Conservation (phyloP, 2,797 vertebrate species). For the Catamblyrhynchus diadema region DNA sequence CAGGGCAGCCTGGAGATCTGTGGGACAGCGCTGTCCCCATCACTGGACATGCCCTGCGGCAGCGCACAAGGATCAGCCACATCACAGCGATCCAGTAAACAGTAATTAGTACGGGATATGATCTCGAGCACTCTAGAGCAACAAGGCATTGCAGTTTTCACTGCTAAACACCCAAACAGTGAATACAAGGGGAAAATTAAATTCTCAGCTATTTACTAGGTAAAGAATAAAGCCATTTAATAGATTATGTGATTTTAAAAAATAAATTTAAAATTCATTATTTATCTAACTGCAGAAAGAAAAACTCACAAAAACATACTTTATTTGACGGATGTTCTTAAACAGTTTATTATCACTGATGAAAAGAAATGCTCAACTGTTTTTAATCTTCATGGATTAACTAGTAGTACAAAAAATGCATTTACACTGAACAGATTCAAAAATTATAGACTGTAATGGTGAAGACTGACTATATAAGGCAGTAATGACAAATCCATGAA, state of each 20-base stretch:
- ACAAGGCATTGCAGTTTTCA: not conserved
- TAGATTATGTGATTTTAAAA: not conserved
- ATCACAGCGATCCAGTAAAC: not conserved
- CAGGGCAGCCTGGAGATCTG: not conserved
- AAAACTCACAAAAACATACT: not conserved
- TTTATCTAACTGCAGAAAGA: not conserved
- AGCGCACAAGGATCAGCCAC: not conserved
- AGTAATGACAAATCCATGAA: not conserved
- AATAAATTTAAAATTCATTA: not conserved
- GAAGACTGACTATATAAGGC: not conserved
- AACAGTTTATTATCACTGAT: not conserved
- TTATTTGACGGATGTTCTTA: not conserved
- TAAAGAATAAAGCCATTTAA: not conserved
- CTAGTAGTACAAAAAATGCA: not conserved
- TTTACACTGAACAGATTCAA: not conserved
- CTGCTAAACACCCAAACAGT: not conserved
- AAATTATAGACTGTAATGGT: not conserved
- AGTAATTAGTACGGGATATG: not conserved
- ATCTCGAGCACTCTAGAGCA: not conserved
- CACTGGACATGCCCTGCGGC: fast-evolving
- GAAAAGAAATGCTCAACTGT: not conserved
- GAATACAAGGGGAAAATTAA: not conserved
- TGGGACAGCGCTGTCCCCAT: fast-evolving
- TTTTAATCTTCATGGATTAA: not conserved
- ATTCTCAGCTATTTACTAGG: not conserved